Base-by-base conservation (phyloP, 1,140 invertebrate genomes). In the Zeugodacus cucurbitae region DNA sequence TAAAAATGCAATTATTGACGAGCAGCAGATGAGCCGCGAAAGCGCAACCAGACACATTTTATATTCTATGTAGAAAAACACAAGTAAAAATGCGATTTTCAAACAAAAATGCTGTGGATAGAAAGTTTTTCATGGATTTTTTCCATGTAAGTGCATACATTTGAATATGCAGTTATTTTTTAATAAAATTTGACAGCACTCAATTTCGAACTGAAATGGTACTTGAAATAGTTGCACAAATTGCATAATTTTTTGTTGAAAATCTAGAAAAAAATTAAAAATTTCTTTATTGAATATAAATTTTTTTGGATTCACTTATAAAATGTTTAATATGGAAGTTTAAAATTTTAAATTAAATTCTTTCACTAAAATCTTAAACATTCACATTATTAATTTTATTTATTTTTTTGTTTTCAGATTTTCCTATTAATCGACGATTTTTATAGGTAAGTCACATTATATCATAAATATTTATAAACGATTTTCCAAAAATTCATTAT, bases 141-240 rank as follows among this genome's bases (percentile, higher is more conserved):
- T 67, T 10, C 20, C 34, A 17, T 20, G 14, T 7, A 64, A 64
- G n/a, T 54, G 48, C 17, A 20, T 54, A 54, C 17, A 17, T 48
- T 29, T n/a, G 17, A 41, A 41, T 17, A 62, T 26, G 22, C 48
- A 4, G 6, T 4, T 41, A 41, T 22, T 41, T 29, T 41, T 41
- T 2, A 34, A 82, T 26, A 29, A 82, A 48, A 82, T 48, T 44
- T 48, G 22, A 82, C n/a, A 48, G 11, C 41, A 48, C 74, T 48
- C 41, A 82, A 48, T 14, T 26, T 20, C 7, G n/a, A 54, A 44
- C n/a, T 74, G n/a, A 82, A 82, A 48, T 54, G 22, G n/a, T 37
- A 48, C 74, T 82, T 48, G 41, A 82, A 82, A 82, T 82, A 82
- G 14, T 82, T 82, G 74, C 74, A 41, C 37, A 37, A 82, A 82